Base-by-base conservation (phyloP, 2,113 vertebrate species). In the Colaptes auratus region DNA sequence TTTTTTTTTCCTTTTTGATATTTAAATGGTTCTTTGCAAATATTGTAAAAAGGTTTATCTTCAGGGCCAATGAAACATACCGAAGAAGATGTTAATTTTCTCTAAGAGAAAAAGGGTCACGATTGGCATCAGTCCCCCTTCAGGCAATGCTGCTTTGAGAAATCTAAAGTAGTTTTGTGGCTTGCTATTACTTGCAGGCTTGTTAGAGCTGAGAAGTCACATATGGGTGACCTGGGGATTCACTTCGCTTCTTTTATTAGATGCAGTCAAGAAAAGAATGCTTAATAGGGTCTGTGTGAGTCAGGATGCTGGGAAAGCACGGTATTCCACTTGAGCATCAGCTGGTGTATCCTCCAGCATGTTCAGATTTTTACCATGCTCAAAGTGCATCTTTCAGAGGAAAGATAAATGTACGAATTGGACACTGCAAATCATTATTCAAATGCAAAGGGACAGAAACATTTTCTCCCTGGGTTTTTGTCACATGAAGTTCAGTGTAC, bases 321-420 rank as follows among this genome's bases (percentile, higher is more conserved):
- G 88, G 33, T 64, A 71, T 92, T 95, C 91, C 90, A 64, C 65
- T 86, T 80, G 79, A 93, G 77, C 77, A 90, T 85, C 79, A 92
- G 46, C 48, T 61, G 58, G n/a, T 86, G 25, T 70, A 72, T 88
- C 73, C 44, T 74, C 52, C 59, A 90, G 76, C 48, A 31, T 48
- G 82, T 50, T 89, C 36, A 23, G 66, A 56, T 90, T 94, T 91
- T 91, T 50, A 92, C 58, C 0, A 2, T 33, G 75, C 48, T 65
- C 39, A 61, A 79, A 75, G 64, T 5, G 10, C 18, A 88, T 74
- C 36, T 67, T 91, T 77, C 71, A 81, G 52, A 87, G 46, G 31
- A 90, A 82, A 95, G 48, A 83, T 46, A 33, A 88, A 88, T 44
- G 58, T 83, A 74, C 58, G n/a, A 86, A 65, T 7, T 64, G 56